Conservation (phyloP, 2,113 vertebrate species). For the Gasterosteus aculeatus region DNA sequence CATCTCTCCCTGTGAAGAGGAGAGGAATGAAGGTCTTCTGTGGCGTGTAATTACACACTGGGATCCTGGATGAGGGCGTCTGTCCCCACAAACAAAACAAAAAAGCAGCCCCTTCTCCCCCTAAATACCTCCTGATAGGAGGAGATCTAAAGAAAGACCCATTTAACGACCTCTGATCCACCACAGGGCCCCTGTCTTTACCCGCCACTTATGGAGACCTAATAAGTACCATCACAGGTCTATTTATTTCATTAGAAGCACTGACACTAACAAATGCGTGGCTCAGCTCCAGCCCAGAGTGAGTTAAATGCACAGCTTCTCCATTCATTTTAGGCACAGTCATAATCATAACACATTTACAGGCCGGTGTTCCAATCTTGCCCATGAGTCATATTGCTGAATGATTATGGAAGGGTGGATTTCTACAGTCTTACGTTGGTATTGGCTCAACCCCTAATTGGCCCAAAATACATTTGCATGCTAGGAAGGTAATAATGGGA, state of each 20-base stretch:
- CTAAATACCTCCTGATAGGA: slow-evolving; percentile 75
- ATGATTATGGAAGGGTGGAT: slow-evolving; percentile 69
- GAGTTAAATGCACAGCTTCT: slow-evolving; percentile 61
- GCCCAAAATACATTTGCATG: slow-evolving; percentile 76
- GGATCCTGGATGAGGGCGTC: slow-evolving; percentile 78
- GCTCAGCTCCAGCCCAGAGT: slow-evolving; percentile 59
- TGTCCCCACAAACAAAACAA: slow-evolving; percentile 71
- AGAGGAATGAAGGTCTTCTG: slow-evolving; percentile 78
- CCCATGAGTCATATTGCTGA: slow-evolving; percentile 76
- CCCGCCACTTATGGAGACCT: slow-evolving; percentile 18
- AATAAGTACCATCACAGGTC: slow-evolving; percentile 73
- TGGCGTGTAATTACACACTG: slow-evolving; percentile 79
- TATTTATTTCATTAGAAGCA: slow-evolving; percentile 75
- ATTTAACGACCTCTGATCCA: slow-evolving; percentile 74
- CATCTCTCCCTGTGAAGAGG: slow-evolving; percentile 75
- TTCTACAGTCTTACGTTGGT: slow-evolving; percentile 76
- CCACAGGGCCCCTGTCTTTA: slow-evolving; percentile 64
- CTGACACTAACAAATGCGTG: slow-evolving; percentile 70
- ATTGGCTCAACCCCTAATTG: slow-evolving; percentile 78
- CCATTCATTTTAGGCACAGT: slow-evolving; percentile 66
- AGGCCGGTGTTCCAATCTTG: slow-evolving; percentile 62
- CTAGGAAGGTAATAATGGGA: slow-evolving; percentile 75
- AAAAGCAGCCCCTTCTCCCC: slow-evolving; percentile 29
- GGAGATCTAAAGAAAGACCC: slow-evolving; percentile 68
- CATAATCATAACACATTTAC: slow-evolving; percentile 74